Percentiles rank a stretch among this genome's conserved stretches.
These are phyloP conservation scores for Andinoacara biseriatus DNA, from an alignment of 2,113 vertebrate species.

Conservation along the genomic window DNA sequence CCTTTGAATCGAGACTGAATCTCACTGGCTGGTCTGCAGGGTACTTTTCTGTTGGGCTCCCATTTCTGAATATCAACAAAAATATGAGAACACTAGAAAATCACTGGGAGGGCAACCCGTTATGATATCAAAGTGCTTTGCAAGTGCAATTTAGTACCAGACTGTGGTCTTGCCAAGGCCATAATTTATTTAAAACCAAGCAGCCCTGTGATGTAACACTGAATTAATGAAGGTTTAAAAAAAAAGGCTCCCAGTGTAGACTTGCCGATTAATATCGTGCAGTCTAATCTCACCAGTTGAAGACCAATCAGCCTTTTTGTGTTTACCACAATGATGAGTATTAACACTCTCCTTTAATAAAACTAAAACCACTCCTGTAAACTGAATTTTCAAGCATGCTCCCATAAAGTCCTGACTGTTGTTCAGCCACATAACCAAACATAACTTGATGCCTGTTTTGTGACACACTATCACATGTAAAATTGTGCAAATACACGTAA, in stretches of 20 bases:
- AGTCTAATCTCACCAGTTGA: slow-evolving; percentile 4
- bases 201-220: slow-evolving; percentile 32
- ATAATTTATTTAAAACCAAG: slow-evolving; percentile 53
- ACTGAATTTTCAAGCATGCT: neutral
- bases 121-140: slow-evolving; percentile 36
- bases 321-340: neutral
- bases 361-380: neutral
- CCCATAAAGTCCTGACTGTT: slow-evolving; percentile 6
- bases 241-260: neutral
- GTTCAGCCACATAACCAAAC: neutral
- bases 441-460: neutral
- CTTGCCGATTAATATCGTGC: slow-evolving; percentile 17
- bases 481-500: neutral
- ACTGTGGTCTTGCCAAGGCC: slow-evolving; percentile 28
- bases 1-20: neutral
- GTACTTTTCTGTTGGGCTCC: neutral
- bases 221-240: slow-evolving; percentile 41
- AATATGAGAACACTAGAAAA: neutral
- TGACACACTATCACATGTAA: neutral
- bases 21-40: neutral
- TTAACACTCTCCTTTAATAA: slow-evolving; percentile 4
- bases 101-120: slow-evolving; percentile 21
- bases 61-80: slow-evolving; percentile 15
- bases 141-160: slow-evolving; percentile 26
- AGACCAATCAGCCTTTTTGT: slow-evolving; percentile 10